phyloP scores from a whole-genome alignment of 1,140 invertebrate genomes.

The Tribolium madens region DNA sequence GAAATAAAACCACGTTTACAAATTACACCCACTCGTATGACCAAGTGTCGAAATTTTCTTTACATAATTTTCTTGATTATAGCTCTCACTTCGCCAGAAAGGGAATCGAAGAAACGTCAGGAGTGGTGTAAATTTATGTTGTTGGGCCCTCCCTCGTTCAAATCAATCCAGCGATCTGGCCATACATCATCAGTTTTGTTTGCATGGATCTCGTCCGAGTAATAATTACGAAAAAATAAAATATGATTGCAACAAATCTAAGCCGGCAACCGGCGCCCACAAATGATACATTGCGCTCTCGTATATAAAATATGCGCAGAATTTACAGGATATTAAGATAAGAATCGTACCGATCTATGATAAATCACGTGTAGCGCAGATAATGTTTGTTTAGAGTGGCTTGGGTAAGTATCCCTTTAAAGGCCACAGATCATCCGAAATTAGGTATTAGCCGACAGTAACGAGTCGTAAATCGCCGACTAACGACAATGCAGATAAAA shows the following conservation, averaged over 20 bases:
- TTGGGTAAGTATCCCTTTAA: constrained; percentile 11
- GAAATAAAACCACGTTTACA: too few species aligned
- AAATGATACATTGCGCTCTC: constrained; percentile 36
- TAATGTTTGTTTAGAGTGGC: constrained; percentile 41
- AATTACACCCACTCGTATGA: too few species aligned
- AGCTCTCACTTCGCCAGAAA: too few species aligned
- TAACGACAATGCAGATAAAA: constrained; percentile 41
- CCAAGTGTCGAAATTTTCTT: too few species aligned
- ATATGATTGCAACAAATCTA: constrained; percentile 38
- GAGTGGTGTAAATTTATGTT: background rate
- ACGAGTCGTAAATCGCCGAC: constrained; percentile 38
- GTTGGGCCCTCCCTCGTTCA: background rate
- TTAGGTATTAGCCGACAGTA: constrained; percentile 41
- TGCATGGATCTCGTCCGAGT: background rate
- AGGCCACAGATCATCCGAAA: constrained; percentile 36
- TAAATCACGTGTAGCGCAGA: constrained; percentile 27
- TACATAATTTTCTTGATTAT: too few species aligned
- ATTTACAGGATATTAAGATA: constrained; percentile 27
- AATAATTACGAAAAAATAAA: constrained; percentile 28
- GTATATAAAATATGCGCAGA: constrained; percentile 40
- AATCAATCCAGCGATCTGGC: background rate
- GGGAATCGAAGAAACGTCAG: too few species aligned
- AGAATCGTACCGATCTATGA: constrained; percentile 7
- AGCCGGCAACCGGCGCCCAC: constrained; percentile 45
- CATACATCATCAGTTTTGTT: constrained; percentile 2